Base-by-base conservation (phyloP, 2,888 invertebrate species). In the Eristalis arbustorum region DNA sequence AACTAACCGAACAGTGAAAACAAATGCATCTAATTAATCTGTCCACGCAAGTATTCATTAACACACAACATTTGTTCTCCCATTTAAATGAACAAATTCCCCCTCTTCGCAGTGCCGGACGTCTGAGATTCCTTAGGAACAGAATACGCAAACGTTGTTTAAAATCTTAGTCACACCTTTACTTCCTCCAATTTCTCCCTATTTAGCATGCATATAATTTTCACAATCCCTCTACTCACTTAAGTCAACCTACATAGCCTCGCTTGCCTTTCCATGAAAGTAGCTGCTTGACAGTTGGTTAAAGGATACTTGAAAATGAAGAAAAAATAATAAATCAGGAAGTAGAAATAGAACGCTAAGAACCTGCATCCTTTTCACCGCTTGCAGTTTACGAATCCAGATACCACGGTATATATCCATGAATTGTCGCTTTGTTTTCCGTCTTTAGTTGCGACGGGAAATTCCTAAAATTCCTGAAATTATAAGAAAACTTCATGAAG, bases 401-500 rank as follows among this genome's bases (percentile, higher is more conserved):
- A 80, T 84, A 79, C 31, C 31, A 31, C 31, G 34, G 61, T 75
- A 80, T 63, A 31, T 5, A 49, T 75, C 75, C 67, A 66, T 42
- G 62, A 68, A 78, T 56, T 75, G 34, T 66, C 66, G n/a, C 66
- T 76, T 72, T 76, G 67, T 40, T 62, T n/a, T 37, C 22, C 22
- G 14, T 22, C 37, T 49, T 62, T 11, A 49, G 18, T 66, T 84
- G 84, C 80, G 75, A 84, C 71, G 37, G 56, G 31, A 62, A 67
- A 80, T 84, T 80, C 62, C 57, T 80, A 5, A 75, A 80, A 80
- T 84, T 80, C 80, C 80, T 75, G 75, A 80, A 69, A 84, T 74
- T 84, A 75, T 66, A 66, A 61, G 23, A 11, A 69, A 80, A 80
- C 66, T 64, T 69, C 71, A 28, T 66, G 49, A 69, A 69, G 69